Percentiles rank a stretch among this genome's conserved stretches.
Evolutionary conservation across 1,140 invertebrate genomes (phyloP).

Genomic region (Drosophila parvula): DNA sequence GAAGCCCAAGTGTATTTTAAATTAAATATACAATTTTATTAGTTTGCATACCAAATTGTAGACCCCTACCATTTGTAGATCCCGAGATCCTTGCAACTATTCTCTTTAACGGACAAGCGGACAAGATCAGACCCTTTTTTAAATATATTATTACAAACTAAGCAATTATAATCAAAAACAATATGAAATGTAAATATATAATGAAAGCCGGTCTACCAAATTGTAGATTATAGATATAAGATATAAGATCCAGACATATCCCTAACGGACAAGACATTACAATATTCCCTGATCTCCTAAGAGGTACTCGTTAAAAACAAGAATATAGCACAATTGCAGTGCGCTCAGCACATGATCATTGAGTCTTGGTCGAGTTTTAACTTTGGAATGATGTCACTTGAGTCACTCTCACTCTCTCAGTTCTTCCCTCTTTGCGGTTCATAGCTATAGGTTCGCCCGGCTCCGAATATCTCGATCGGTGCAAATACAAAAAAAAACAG

Average conservation of each 20-base stretch:
- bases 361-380: constrained; percentile 44
- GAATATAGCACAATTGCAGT: constrained; percentile 1
- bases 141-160: too few relatives aligned
- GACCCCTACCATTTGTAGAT: too few relatives aligned
- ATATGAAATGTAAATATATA: too few relatives aligned
- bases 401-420: constrained; percentile 22
- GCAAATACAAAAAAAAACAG: background rate
- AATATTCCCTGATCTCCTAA: background rate
- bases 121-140: too few relatives aligned
- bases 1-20: too few relatives aligned
- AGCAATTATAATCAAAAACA: too few relatives aligned
- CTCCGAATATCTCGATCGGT: constrained; percentile 12
- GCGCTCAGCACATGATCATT: constrained; percentile 6
- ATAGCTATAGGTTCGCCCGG: constrained; percentile 8
- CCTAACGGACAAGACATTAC: background rate
- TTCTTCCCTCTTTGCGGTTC: constrained; percentile 15
- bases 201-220: background rate
- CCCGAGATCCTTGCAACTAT: background rate
- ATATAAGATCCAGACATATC: background rate
- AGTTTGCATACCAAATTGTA: too few relatives aligned
- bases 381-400: constrained; percentile 73
- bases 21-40: too few relatives aligned
- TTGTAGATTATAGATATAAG: background rate
- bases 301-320: background rate
- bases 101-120: background rate